phyloP scores from a whole-genome alignment of 2,888 invertebrate species.

The Sesamia inferens region DNA sequence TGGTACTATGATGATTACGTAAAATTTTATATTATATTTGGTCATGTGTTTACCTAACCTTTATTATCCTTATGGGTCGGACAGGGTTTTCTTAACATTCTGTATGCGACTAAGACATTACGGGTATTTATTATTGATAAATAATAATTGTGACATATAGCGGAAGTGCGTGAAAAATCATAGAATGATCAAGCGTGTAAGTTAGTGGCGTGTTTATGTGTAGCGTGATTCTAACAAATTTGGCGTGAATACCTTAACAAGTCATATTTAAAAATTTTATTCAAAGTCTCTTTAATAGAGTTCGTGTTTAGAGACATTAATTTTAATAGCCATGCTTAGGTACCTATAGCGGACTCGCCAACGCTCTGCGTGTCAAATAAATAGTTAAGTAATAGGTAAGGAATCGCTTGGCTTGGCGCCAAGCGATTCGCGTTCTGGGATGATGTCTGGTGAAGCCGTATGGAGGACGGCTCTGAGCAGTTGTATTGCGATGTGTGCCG shows the following conservation, averaged over 20 bases:
- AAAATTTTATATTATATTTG: too few relatives aligned
- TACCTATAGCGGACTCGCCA: neutral
- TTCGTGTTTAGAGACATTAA: conserved; percentile 18
- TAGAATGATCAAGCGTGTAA: neutral
- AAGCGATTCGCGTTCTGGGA: too few relatives aligned
- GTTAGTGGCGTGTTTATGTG: neutral
- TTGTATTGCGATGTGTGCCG: too few relatives aligned
- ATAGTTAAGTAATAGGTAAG: neutral
- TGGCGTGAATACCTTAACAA: neutral
- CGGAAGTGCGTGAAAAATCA: conserved; percentile 1
- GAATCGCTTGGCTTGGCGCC: too few relatives aligned
- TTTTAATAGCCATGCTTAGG: neutral
- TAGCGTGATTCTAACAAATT: conserved; percentile 17
- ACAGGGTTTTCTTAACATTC: too few relatives aligned
- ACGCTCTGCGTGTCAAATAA: neutral
- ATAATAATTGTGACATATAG: neutral
- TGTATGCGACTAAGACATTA: too few relatives aligned
- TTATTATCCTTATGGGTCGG: too few relatives aligned
- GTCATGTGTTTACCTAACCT: too few relatives aligned
- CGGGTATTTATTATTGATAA: neutral
- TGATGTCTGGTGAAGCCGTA: too few relatives aligned
- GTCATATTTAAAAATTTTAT: neutral
- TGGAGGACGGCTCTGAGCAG: too few relatives aligned
- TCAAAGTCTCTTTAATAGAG: neutral
- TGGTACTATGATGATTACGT: too few relatives aligned